A percentile compares a stretch with the other conserved stretches of the same genome.
Conservation (phyloP, 2,888 invertebrate species). For the Clostera curtula region DNA sequence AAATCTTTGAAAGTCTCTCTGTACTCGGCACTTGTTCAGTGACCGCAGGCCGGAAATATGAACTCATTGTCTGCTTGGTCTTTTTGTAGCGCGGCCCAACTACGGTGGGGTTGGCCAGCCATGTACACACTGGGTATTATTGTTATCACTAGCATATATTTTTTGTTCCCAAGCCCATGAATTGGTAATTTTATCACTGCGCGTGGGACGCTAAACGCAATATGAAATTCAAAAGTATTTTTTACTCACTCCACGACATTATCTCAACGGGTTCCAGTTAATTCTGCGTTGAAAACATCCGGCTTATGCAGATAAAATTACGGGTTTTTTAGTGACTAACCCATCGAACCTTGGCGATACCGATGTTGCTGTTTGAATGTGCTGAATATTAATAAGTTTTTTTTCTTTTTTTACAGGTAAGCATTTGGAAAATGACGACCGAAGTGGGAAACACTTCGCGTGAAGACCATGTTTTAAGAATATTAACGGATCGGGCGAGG, state of each 20-base stretch:
- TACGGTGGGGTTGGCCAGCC: slow-evolving; percentile 28
- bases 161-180: slow-evolving; percentile 12
- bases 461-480: slow-evolving; percentile 26
- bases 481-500: slow-evolving; percentile 12
- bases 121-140: slow-evolving; percentile 16
- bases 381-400: slow-evolving; percentile 18
- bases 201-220: slow-evolving; percentile 3
- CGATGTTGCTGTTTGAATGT: slow-evolving; percentile 9
- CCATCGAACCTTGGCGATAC: slow-evolving; percentile 6
- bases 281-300: slow-evolving; percentile 21
- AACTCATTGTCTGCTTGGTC: slow-evolving; percentile 51
- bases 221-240: slow-evolving; percentile 5
- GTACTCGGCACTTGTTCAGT: slow-evolving; percentile 32
- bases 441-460: slow-evolving; percentile 6
- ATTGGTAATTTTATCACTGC: slow-evolving; percentile 5
- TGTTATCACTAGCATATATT: slow-evolving; percentile 16
- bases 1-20: slow-evolving; percentile 37
- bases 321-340: slow-evolving; percentile 18
- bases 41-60: slow-evolving; percentile 52
- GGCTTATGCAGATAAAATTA: slow-evolving; percentile 21
- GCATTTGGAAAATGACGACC: too few relatives aligned
- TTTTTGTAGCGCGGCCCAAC: slow-evolving; percentile 39
- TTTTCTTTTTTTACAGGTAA: slow-evolving; percentile 41
- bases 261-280: slow-evolving; percentile 17
- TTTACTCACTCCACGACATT: slow-evolving; percentile 10